Evolutionary conservation across 2,888 invertebrate genomes (phyloP).

Genomic region (Cabera pusaria): DNA sequence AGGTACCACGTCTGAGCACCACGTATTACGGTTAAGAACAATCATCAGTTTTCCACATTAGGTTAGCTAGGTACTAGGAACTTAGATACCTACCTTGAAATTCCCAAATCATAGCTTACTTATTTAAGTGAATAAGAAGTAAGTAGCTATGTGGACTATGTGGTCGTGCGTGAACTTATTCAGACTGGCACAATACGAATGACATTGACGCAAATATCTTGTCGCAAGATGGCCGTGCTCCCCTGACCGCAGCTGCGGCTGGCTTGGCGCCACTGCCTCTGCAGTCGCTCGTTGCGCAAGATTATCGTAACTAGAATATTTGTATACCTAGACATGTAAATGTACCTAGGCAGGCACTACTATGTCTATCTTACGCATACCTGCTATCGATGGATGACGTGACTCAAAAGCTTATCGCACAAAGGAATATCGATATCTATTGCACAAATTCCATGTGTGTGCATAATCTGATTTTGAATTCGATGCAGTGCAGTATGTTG

Average conservation of each 20-base stretch:
- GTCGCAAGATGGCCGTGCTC: conserved; percentile 51
- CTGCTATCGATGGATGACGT: conserved; percentile 12
- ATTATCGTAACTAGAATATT: conserved; percentile 12
- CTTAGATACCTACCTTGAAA: no score
- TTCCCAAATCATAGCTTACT: no score
- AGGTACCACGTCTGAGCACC: conserved; percentile 8
- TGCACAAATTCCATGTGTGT: background rate
- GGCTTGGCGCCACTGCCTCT: conserved; percentile 55
- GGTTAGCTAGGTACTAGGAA: no score
- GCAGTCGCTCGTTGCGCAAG: conserved; percentile 46
- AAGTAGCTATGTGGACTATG: background rate
- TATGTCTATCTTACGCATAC: no score
- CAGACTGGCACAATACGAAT: conserved; percentile 12
- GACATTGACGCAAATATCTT: conserved; percentile 50
- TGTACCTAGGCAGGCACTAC: no score
- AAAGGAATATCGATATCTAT: conserved; percentile 23
- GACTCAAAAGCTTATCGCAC: conserved; percentile 20
- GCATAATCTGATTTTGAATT: background rate
- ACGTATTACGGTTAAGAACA: no score
- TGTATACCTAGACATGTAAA: background rate
- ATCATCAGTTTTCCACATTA: no score
- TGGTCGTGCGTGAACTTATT: conserved; percentile 10
- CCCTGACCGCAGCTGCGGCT: conserved; percentile 35
- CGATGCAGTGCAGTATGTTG: background rate
- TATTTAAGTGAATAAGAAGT: no score